Evolutionary conservation across 2,888 invertebrate species (phyloP).

Genomic region (Bombylius major): DNA sequence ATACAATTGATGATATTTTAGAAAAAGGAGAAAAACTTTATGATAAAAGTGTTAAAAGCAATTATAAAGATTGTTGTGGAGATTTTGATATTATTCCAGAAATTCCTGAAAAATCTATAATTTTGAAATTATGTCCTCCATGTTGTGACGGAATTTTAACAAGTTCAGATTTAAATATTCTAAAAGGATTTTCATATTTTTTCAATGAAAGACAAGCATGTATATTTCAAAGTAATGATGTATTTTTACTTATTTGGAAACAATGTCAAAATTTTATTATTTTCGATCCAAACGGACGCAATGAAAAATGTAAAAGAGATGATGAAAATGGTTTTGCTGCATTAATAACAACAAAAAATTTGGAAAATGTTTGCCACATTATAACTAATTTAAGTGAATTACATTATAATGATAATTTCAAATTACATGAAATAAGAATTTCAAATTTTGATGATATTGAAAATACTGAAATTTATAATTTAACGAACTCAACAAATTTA

Average conservation of each 20-base stretch:
- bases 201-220: slow-evolving; percentile 25
- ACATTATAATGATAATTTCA: slow-evolving; percentile 20
- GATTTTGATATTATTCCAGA: slow-evolving; percentile 29
- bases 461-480: neutral
- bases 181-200: slow-evolving; percentile 24
- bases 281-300: slow-evolving; percentile 45
- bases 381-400: slow-evolving; percentile 25
- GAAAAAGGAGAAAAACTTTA: slow-evolving; percentile 17
- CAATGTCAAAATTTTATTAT: slow-evolving; percentile 44
- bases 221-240: slow-evolving; percentile 22
- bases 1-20: slow-evolving; percentile 25
- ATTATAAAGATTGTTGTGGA: slow-evolving; percentile 20
- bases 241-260: slow-evolving; percentile 37
- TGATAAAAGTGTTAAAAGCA: slow-evolving; percentile 17
- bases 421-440: slow-evolving; percentile 26
- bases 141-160: slow-evolving; percentile 1
- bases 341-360: slow-evolving; percentile 28
- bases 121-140: neutral
- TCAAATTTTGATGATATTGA: slow-evolving; percentile 18
- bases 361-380: slow-evolving; percentile 30
- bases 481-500: neutral
- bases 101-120: slow-evolving; percentile 19
- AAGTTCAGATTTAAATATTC: slow-evolving; percentile 23
- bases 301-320: slow-evolving; percentile 23
- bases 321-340: slow-evolving; percentile 40